Evolutionary conservation across 2,113 vertebrate genomes (phyloP).

Genomic region (Gymnarchus niloticus): DNA sequence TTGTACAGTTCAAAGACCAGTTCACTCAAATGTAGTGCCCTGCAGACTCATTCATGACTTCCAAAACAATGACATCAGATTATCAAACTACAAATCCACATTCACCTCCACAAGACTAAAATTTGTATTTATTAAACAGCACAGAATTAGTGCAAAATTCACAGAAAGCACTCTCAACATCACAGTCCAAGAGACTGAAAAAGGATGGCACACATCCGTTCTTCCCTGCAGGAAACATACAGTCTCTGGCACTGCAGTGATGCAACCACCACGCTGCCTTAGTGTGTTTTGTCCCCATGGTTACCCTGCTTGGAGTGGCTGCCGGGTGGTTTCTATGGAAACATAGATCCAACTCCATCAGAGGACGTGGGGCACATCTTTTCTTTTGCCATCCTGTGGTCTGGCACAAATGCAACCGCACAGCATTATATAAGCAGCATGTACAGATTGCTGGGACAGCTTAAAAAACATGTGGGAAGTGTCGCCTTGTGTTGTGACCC

Average conservation of each 20-base stretch:
- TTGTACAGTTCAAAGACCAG: background rate
- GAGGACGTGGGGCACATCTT: constrained; percentile 34
- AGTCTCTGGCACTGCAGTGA: constrained; percentile 39
- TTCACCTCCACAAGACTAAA: background rate
- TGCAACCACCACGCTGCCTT: constrained; percentile 41
- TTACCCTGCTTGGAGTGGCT: constrained; percentile 55
- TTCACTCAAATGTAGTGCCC: background rate
- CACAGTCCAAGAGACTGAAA: background rate
- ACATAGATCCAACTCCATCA: constrained; percentile 39
- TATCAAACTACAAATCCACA: background rate
- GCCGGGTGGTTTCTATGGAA: constrained; percentile 51
- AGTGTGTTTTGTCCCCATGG: constrained; percentile 48
- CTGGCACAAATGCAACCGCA: constrained; percentile 1
- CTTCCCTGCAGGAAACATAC: background rate
- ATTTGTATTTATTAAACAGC: background rate
- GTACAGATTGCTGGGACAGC: background rate
- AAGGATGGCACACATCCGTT: background rate
- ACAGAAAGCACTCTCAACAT: background rate
- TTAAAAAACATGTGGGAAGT: background rate
- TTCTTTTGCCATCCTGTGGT: constrained; percentile 28
- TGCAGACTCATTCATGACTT: background rate
- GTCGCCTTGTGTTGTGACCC: background rate
- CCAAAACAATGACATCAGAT: constrained; percentile 1
- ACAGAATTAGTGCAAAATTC: background rate
- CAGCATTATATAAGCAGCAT: background rate